Conservation (phyloP, 2,888 invertebrate genomes). For the Calameuta pallipes region DNA sequence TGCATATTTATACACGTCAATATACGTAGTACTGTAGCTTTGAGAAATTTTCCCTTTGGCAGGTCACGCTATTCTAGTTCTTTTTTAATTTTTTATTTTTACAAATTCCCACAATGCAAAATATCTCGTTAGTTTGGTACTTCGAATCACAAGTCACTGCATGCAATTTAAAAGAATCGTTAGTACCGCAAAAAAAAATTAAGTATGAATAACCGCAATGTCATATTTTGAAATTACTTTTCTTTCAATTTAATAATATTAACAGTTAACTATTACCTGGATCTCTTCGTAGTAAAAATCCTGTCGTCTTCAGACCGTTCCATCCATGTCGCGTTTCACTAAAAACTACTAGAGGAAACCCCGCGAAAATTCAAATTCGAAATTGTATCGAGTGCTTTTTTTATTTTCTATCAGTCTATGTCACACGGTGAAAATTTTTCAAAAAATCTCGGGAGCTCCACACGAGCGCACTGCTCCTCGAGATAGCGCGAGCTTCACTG, state of each 20-base stretch:
- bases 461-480: slow-evolving; percentile 37
- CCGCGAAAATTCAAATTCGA: slow-evolving; percentile 3
- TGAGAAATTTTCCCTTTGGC: slow-evolving; percentile 1
- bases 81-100: too few species aligned
- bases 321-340: slow-evolving; percentile 18
- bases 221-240: too few species aligned
- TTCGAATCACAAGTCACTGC: too few species aligned
- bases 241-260: too few species aligned
- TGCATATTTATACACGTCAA: too few species aligned
- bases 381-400: neutral
- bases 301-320: slow-evolving; percentile 16
- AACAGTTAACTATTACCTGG: slow-evolving; percentile 9
- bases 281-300: slow-evolving; percentile 20
- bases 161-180: too few species aligned
- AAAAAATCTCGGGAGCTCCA: slow-evolving; percentile 6
- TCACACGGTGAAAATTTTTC: neutral
- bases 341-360: slow-evolving; percentile 8
- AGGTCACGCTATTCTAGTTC: neutral
- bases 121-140: too few species aligned
- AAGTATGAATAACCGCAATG: too few species aligned
- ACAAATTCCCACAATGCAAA: too few species aligned
- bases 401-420: neutral
- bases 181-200: too few species aligned
- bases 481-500: slow-evolving; percentile 59
- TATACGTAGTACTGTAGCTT: too few species aligned